Evolutionary conservation across 1,140 invertebrate genomes (phyloP), one percentile per base, ranked within the genome.

Genomic region (Acromyrmex echinatior): DNA sequence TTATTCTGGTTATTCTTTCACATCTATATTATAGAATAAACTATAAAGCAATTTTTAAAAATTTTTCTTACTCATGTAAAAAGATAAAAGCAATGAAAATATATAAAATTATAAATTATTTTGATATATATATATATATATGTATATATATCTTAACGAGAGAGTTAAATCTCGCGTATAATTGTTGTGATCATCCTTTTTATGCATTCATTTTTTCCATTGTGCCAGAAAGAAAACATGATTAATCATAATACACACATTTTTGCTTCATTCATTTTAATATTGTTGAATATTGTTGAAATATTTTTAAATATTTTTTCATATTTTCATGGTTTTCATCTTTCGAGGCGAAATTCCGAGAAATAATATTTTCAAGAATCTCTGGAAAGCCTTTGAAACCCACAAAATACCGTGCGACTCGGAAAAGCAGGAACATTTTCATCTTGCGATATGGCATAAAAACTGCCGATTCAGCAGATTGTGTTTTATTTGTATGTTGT

Each of bases 301-400:
- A 68, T 70, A 25, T 70, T 70, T 70, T 70, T 18, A 49, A 63
- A 70, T 70, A 39, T 66, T 49, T 53, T 39, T 80, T 28, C 21
- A n/a, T n/a, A 28, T 18, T 63, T 76, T 51, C 45, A 16, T 5
- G 7, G 3, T 9, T 84, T 76, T 84, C 12, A 60, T 28, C 79
- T 60, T 45, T 76, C 35, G 31, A 31, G 51, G 21, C 10, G 16
- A 45, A 31, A 53, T 56, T 74, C 45, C 70, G 56, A 28, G 21
- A 10, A 58, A 81, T 70, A 58, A 82, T 84, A 84, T 84, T 76
- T 84, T 62, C 80, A 84, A 84, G 70, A 74, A 82, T 63, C 70
- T 35, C 39, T 14, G 28, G 39, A 76, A 74, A 84, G 39, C 70
- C 25, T 76, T 84, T 76, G 80, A 84, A 84, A 84, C 74, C 39